Conservation (phyloP, 1,140 invertebrate species). For the Platyura marginata region DNA sequence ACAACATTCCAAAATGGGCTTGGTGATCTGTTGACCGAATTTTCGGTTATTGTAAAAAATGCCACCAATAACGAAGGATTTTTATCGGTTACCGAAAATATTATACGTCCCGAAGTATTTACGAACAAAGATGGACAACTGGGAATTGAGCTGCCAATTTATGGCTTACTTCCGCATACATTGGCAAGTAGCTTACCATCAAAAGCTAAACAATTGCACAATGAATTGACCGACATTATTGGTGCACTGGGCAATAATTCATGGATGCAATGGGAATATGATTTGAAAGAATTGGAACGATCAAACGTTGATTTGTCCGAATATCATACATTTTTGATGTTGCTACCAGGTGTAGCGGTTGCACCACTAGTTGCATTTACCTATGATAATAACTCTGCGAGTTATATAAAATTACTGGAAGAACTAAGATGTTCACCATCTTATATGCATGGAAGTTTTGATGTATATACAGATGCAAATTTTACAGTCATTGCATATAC, state of each 20-base stretch:
- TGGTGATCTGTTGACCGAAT: constrained; percentile 33
- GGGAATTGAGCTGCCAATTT: constrained; percentile 19
- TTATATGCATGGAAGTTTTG: constrained; percentile 35
- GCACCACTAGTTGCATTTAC: constrained; percentile 33
- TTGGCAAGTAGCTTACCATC: constrained; percentile 6
- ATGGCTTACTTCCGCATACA: constrained; percentile 12
- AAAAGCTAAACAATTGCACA: constrained; percentile 8
- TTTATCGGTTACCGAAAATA: constrained; percentile 17
- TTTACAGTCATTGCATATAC: constrained; percentile 37
- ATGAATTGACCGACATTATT: constrained; percentile 9
- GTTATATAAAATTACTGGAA: constrained; percentile 19
- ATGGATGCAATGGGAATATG: constrained; percentile 22
- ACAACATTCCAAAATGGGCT: constrained; percentile 36
- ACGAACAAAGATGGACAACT: constrained; percentile 6
- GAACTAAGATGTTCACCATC: constrained; percentile 26
- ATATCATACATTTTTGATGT: constrained; percentile 42
- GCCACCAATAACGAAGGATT: constrained; percentile 27
- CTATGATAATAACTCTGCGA: constrained; percentile 14
- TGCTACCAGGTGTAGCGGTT: constrained; percentile 56
- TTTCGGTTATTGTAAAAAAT: constrained; percentile 32
- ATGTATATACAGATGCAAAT: constrained; percentile 25
- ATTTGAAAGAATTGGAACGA: constrained; percentile 7
- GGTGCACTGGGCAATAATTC: constrained; percentile 7
- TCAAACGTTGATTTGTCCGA: constrained; percentile 13
- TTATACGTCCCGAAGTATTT: constrained; percentile 12